Evolutionary conservation across 1,140 invertebrate genomes (phyloP).

Genomic region (Micrasema minimum): DNA sequence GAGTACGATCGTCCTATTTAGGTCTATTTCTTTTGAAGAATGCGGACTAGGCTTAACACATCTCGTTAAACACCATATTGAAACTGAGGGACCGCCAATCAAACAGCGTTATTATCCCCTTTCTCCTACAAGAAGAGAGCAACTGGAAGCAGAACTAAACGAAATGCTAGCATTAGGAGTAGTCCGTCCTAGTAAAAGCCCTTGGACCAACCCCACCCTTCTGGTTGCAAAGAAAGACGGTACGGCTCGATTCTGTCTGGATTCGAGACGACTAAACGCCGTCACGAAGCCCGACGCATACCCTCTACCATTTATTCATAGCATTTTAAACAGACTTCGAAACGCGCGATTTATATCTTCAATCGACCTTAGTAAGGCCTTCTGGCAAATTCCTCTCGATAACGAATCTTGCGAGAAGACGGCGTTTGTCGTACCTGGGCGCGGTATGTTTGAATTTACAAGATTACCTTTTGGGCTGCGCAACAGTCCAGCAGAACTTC

Average conservation of each 20-base stretch:
- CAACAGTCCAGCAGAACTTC: neutral
- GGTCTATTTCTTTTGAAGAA: neutral
- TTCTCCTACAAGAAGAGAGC: neutral
- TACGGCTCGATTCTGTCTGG: neutral
- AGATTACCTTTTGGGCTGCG: neutral
- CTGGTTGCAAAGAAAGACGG: neutral
- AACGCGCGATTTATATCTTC: neutral
- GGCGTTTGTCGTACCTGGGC: neutral
- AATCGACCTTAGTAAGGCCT: neutral
- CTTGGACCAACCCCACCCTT: neutral
- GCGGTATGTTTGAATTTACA: conserved; percentile 1
- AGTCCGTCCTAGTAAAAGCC: neutral
- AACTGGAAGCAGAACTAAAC: neutral
- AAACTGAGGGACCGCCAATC: neutral
- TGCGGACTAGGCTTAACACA: neutral
- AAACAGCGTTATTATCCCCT: neutral
- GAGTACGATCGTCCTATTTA: no score
- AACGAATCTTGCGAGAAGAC: neutral
- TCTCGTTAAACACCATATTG: conserved; percentile 1
- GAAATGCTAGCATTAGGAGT: neutral
- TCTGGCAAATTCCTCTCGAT: conserved; percentile 4
- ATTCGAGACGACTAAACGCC: neutral
- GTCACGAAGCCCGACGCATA: neutral
- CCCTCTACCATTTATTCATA: neutral
- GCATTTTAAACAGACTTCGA: neutral